Evolutionary conservation across 2,888 invertebrate species (phyloP), one percentile per base, ranked within the genome.

Genomic region (Xestia c-nigrum): DNA sequence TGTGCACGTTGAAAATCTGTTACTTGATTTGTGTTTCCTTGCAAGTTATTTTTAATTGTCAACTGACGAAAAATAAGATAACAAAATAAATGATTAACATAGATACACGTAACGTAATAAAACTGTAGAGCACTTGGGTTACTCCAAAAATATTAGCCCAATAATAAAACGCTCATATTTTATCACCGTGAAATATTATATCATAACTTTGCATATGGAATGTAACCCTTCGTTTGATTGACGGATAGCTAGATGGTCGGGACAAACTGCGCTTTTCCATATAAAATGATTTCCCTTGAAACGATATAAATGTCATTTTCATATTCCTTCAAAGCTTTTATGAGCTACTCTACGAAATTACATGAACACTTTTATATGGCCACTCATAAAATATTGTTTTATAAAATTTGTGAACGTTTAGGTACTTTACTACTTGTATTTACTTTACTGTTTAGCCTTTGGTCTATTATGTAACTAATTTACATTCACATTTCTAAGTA

Each of bases 311-410:
- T 89, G 85, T 84, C 87, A 91, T 90, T 89, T 90, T 89, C 88
- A 87, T 91, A 91, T 90, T 86, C 81, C 88, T 87, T 87, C 89
- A 83, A 88, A 86, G 82, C 83, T 88, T 91, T 91, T 91, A 91
- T 87, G 91, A 90, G 72, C 84, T 90, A 92, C 92, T 92, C 88
- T 90, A 81, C 80, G 69, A 89, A 90, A 92, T 92, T 91, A 89
- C 87, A 78, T 83, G 72, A 85, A 85, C 80, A 84, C 85, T 75
- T 86, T 83, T 87, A 85, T 73, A 84, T 86, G 84, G 59, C 66
- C 72, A 68, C 75, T 83, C 85, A 88, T 88, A 86, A 86, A 86
- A 85, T 88, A 82, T 84, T 75, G 78, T 88, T 81, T 80, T 68
- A 70, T 50, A 76, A 75, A 76, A 74, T 82, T 77, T 81, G 65